Evolutionary conservation across 2,113 vertebrate species (phyloP), one percentile per base, ranked within the genome.

Genomic region (Scophthalmus maximus): DNA sequence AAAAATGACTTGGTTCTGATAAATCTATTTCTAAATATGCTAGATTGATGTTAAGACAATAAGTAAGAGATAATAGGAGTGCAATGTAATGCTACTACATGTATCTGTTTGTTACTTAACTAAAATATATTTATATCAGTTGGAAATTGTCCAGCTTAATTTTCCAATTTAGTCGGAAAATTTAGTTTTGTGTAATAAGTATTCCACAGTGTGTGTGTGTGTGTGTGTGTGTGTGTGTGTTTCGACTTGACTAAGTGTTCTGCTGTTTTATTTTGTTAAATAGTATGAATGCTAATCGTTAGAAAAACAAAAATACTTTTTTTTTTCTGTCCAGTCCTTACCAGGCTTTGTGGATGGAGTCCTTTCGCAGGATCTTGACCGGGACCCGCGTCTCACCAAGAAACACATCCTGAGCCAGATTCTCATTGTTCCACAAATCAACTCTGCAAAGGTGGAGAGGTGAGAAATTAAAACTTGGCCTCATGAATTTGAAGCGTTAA

Each of bases 401-500:
- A 87, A 99, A 99, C 86, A 97, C 76, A 68, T 98, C 97, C 91
- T 97, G 97, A 62, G 95, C 96, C 87, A 99, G 89, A 80, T 97
- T 99, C 65, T 96, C 97, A 86, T 96, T 98, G 93, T 99, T 98
- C 97, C 97, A 98, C 18, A 98, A 79, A 80, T 97, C 97, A 55
- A 98, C 94, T 91, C 97, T 98, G 91, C 79, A 95, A 94, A 92
- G 52, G 69, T 15, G 82, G 26, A 78, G 9, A n/a, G 36, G 57
- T 12, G 17, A 44, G 18, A 67, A 50, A 10, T 32, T n/a, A 26
- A 69, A 44, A 62, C 14, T 59, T 10, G 3, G 38, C 3, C 55
- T 51, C 9, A 64, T 62, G 1, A 53, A 71, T 38, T 36, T 7
- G 23, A 14, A 9, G 4, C 6, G 38, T 30, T 10, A 36, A 36